These are phyloP conservation scores for Cyclophora punctaria DNA, from an alignment of 2,888 invertebrate genomes.

Conservation along the genomic window DNA sequence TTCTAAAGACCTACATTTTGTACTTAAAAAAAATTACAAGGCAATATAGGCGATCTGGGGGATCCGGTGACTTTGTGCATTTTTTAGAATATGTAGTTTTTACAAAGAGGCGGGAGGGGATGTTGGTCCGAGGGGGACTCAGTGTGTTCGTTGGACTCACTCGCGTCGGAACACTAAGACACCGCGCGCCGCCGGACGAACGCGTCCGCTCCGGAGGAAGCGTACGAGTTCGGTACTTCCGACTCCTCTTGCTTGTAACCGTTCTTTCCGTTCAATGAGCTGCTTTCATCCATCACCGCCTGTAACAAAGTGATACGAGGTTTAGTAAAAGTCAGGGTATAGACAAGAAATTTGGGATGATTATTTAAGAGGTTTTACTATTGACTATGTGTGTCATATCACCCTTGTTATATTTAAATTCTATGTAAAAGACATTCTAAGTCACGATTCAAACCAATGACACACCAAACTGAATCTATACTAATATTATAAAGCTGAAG, in stretches of 20 bases:
- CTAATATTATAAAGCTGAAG: too few species aligned
- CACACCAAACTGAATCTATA: too few species aligned
- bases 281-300: conserved; percentile 77
- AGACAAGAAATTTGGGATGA: too few species aligned
- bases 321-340: too few species aligned
- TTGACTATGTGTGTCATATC: too few species aligned
- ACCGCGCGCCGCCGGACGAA: conserved; percentile 57
- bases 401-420: too few species aligned
- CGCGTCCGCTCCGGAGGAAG: conserved; percentile 62
- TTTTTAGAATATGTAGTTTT: too few species aligned
- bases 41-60: conserved; percentile 38
- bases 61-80: conserved; percentile 51
- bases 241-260: conserved; percentile 66
- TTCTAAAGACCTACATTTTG: conserved; percentile 39
- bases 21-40: conserved; percentile 56
- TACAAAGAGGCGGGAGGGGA: too few species aligned
- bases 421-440: conserved; percentile 16
- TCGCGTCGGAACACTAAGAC: conserved; percentile 13
- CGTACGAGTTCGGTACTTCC: conserved; percentile 59
- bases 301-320: conserved; percentile 31
- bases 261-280: conserved; percentile 46
- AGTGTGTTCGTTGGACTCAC: too few species aligned
- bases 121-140: too few species aligned
- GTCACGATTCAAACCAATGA: conserved; percentile 7
- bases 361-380: too few species aligned